A percentile compares a stretch with the other conserved stretches of the same genome.
Evolutionary conservation across 2,797 vertebrate genomes (phyloP).

Genomic region (Argyrosomus regius): DNA sequence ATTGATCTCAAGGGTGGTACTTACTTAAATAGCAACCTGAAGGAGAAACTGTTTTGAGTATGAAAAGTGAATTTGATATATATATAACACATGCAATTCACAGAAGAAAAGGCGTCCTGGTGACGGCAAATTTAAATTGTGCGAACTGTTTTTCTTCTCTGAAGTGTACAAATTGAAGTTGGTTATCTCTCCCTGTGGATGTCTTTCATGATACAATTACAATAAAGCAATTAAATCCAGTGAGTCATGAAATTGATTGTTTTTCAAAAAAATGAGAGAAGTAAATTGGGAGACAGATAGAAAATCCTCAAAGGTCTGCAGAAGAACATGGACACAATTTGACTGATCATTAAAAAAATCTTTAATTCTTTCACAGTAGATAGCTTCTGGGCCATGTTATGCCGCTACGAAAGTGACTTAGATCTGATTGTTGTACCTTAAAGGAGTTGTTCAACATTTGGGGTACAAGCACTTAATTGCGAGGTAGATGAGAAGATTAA

Average conservation of each 20-base stretch:
- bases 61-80: conserved; percentile 13
- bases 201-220: conserved; percentile 76
- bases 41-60: background rate
- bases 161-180: conserved; percentile 66
- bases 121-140: conserved; percentile 38
- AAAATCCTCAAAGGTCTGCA: conserved; percentile 50
- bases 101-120: conserved; percentile 14
- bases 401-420: background rate
- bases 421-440: background rate
- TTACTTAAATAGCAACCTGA: conserved; percentile 2
- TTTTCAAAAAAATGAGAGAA: conserved; percentile 66
- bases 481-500: conserved; percentile 10
- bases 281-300: conserved; percentile 61
- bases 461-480: background rate
- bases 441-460: background rate
- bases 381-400: background rate
- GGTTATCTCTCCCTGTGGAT: conserved; percentile 71
- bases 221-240: conserved; percentile 76
- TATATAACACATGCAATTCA: background rate
- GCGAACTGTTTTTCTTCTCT: conserved; percentile 54
- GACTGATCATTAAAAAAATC: conserved; percentile 40
- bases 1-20: conserved; percentile 10
- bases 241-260: conserved; percentile 82
- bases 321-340: conserved; percentile 27
- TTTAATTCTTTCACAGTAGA: background rate